Evolutionary conservation across 2,113 vertebrate genomes (phyloP), one percentile per base, ranked within the genome.

Genomic region (Neogobius melanostomus): DNA sequence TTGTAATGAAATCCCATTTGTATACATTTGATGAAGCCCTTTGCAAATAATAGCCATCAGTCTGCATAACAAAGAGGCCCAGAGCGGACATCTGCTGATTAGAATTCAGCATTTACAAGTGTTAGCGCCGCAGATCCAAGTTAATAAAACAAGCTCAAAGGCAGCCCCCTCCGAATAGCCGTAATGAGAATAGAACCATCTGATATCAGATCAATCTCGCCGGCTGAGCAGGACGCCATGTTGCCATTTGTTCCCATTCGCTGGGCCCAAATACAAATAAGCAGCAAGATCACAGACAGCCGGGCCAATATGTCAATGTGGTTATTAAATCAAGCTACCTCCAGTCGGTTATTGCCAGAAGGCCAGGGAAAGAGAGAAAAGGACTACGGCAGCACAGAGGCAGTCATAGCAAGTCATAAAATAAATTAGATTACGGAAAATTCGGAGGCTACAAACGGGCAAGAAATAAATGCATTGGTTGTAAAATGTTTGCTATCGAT

Each of bases 281-380:
- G 75, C 47, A 36, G 46, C 11, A 51, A 80, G 67, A 81, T 15
- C 69, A 66, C 9, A 80, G 56, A 60, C 48, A 6, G 53, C 48
- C 59, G 69, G 75, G 74, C 63, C n/a, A 4, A 78, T 81, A 75
- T 72, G 67, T 84, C 76, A 82, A 15, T 61, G 68, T 10, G 21
- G 44, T 80, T 80, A 80, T 85, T 87, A 74, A 85, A 87, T 88
- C 79, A 86, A 76, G 59, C 46, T 73, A 71, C 59, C 71, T 70
- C 15, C 59, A 57, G 57, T 65, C 74, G 62, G 12, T 74, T 62
- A 46, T 64, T 65, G 71, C 75, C 64, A 53, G 8, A 45, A 17
- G 60, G 47, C 75, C 64, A 57, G 8, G 16, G 42, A 57, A 45
- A 50, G 57, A 69, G 70, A 62, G 66, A 79, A 63, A 2, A 56